Evolutionary conservation across 2,888 invertebrate genomes (phyloP).

Genomic region (Pristionchus exspectatus): DNA sequence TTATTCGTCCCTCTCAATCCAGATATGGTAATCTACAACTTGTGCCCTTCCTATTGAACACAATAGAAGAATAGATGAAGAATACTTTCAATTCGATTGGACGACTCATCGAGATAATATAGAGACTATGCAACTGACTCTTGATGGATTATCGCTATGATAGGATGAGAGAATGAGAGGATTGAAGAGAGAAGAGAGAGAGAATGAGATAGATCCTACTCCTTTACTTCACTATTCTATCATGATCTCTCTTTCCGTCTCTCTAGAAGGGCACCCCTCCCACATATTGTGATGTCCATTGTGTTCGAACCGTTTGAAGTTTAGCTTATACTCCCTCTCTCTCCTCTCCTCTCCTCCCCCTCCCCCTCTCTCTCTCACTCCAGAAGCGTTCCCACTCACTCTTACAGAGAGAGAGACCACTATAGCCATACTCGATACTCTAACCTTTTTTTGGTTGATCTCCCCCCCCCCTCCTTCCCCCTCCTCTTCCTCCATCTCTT

Average conservation of each 20-base stretch:
- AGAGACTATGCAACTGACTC: background rate
- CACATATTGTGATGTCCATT: constrained; percentile 6
- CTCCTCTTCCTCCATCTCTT: too few relatives aligned
- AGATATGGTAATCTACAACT: background rate
- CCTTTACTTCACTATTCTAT: background rate
- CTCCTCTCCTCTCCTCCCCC: background rate
- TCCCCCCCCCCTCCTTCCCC: background rate
- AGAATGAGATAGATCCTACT: background rate
- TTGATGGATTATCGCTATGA: constrained; percentile 24
- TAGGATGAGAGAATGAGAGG: background rate
- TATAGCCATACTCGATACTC: background rate
- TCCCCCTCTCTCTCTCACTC: background rate
- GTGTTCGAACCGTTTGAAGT: constrained; percentile 13
- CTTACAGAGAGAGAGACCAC: background rate
- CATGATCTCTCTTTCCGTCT: background rate
- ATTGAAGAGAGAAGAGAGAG: background rate
- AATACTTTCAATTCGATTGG: background rate
- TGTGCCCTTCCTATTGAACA: background rate
- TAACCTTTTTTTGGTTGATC: background rate
- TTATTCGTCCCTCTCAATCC: background rate
- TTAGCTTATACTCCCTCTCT: background rate
- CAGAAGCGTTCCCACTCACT: background rate
- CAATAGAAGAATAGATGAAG: background rate
- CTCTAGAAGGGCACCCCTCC: background rate
- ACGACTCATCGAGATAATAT: background rate